Evolutionary conservation across 2,113 vertebrate genomes (phyloP).

Genomic region (Neomonachus schauinslandi): DNA sequence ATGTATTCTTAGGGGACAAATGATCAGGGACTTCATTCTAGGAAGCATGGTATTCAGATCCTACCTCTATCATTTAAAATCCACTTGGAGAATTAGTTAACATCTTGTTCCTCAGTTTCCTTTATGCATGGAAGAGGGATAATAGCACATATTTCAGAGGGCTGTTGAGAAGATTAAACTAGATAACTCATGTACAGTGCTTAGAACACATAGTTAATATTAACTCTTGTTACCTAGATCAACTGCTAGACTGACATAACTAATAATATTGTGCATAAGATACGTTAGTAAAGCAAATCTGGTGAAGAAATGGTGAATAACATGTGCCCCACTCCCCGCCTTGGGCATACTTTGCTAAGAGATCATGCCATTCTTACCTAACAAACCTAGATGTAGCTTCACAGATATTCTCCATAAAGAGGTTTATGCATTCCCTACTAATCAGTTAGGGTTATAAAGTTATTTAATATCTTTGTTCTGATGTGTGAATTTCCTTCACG

Average conservation of each 20-base stretch:
- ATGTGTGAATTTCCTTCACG: neutral
- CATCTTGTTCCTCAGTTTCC: neutral
- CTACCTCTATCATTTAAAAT: neutral
- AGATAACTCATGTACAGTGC: neutral
- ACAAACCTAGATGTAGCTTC: neutral
- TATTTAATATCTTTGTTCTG: neutral
- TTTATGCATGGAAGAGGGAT: neutral
- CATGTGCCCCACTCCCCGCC: neutral
- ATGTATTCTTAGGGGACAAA: neutral
- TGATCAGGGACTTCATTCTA: neutral
- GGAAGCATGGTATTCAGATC: neutral
- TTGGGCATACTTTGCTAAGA: neutral
- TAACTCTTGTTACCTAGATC: slow-evolving; percentile 28
- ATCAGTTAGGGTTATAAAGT: neutral
- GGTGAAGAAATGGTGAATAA: neutral
- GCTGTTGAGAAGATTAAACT: slow-evolving; percentile 51
- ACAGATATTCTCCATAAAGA: neutral
- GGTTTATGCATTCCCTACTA: neutral
- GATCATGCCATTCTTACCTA: neutral
- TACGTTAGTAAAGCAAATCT: neutral
- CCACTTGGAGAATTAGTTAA: neutral
- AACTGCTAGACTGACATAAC: slow-evolving; percentile 48
- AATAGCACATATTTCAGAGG: neutral
- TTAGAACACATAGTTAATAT: neutral
- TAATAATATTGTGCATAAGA: neutral